Evolutionary conservation across 2,113 vertebrate species (phyloP).

Genomic region (Oreochromis spilurus): DNA sequence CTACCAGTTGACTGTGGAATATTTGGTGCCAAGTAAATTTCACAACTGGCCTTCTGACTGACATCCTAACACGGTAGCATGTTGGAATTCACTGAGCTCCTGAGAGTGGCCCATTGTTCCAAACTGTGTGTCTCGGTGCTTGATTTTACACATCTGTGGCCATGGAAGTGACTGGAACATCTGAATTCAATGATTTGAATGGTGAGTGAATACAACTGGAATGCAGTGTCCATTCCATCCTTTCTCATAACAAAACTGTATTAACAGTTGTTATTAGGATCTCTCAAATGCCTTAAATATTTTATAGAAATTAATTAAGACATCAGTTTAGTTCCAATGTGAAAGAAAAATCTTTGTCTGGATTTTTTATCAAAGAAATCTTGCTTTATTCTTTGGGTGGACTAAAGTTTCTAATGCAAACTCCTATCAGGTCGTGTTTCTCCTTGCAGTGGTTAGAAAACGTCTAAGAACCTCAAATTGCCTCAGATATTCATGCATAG

Average conservation of each 20-base stretch:
- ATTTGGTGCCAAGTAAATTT: background rate
- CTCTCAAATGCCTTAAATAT: background rate
- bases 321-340: background rate
- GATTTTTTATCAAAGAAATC: background rate
- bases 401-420: background rate
- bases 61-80: background rate
- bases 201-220: background rate
- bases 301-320: background rate
- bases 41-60: background rate
- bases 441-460: background rate
- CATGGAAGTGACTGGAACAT: background rate
- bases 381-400: background rate
- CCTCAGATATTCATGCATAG: constrained; percentile 11
- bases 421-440: background rate
- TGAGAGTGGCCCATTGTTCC: background rate
- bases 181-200: background rate
- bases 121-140: background rate
- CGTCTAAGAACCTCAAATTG: background rate
- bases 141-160: background rate
- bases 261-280: background rate
- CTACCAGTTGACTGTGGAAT: background rate
- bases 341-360: background rate
- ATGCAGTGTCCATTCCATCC: background rate
- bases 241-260: background rate
- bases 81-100: background rate